These are phyloP conservation scores for Anagrus nilaparvatae DNA, from an alignment of 1,140 invertebrate species.

Conservation along the genomic window DNA sequence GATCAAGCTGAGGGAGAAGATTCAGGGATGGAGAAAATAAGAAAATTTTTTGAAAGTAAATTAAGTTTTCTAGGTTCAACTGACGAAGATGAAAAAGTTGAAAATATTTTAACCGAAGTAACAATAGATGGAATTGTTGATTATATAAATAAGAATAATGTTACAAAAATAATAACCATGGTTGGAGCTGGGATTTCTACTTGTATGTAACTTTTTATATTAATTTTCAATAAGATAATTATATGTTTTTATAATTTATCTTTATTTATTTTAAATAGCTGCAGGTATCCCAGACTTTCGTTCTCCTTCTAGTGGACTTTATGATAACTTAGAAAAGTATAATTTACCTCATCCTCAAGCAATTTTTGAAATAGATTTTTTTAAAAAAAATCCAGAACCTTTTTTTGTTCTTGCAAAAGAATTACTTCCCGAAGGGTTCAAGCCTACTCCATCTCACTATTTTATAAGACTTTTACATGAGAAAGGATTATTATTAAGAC, in stretches of 20 bases:
- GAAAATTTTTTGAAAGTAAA: slow-evolving; percentile 28
- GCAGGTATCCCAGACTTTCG: slow-evolving; percentile 93
- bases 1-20: slow-evolving; percentile 7
- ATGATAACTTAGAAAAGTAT: slow-evolving; percentile 86
- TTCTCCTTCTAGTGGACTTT: slow-evolving; percentile 82
- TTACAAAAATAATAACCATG: slow-evolving; percentile 84
- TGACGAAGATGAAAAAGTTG: slow-evolving; percentile 1
- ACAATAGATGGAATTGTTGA: slow-evolving; percentile 58
- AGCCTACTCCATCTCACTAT: slow-evolving; percentile 74
- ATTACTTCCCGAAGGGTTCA: slow-evolving; percentile 71
- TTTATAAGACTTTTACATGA: slow-evolving; percentile 72
- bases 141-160: slow-evolving; percentile 63
- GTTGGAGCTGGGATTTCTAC: slow-evolving; percentile 93
- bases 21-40: slow-evolving; percentile 28
- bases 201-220: slow-evolving; percentile 50
- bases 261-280: slow-evolving; percentile 44
- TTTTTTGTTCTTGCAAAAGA: slow-evolving; percentile 81
- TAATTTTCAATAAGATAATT: too few species aligned
- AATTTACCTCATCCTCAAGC: slow-evolving; percentile 86
- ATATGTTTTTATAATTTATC: too few species aligned
- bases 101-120: slow-evolving; percentile 35
- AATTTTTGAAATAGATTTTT: slow-evolving; percentile 88
- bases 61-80: slow-evolving; percentile 22
- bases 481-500: slow-evolving; percentile 67
- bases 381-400: slow-evolving; percentile 70